phyloP scores from a whole-genome alignment of 2,797 vertebrate species.

The Anabacerthia variegaticeps region DNA sequence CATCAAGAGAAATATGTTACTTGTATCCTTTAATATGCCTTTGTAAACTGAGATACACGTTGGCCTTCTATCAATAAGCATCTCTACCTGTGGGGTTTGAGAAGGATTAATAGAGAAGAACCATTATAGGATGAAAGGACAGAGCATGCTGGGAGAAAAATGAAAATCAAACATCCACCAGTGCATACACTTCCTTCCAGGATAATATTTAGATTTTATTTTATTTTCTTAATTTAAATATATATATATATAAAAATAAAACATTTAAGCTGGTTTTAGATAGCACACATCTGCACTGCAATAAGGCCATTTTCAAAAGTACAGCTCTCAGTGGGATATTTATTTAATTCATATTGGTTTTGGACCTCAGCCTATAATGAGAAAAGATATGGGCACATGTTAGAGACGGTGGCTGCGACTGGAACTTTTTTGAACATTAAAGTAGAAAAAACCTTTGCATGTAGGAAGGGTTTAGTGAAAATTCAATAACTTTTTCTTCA shows the following conservation, averaged over 20 bases:
- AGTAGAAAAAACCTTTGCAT: constrained; percentile 70
- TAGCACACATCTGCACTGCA: constrained; percentile 73
- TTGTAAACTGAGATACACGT: constrained; percentile 69
- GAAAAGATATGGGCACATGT: constrained; percentile 63
- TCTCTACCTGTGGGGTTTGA: constrained; percentile 76
- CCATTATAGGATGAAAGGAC: constrained; percentile 77
- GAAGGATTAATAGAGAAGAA: constrained; percentile 76
- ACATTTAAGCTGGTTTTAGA: constrained; percentile 70
- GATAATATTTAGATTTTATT: constrained; percentile 73
- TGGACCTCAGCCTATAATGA: constrained; percentile 78
- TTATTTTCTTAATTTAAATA: constrained; percentile 62
- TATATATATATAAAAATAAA: constrained; percentile 56
- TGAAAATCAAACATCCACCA: constrained; percentile 78
- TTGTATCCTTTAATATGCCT: constrained; percentile 73
- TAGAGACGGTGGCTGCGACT: constrained; percentile 54
- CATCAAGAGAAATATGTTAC: constrained; percentile 76
- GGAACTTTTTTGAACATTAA: constrained; percentile 76
- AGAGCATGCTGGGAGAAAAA: constrained; percentile 77
- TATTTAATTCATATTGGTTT: constrained; percentile 80
- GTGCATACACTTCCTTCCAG: constrained; percentile 76
- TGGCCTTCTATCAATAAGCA: constrained; percentile 75
- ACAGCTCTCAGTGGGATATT: constrained; percentile 76
- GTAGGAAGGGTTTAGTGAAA: constrained; percentile 77
- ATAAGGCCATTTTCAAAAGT: constrained; percentile 75
- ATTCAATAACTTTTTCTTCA: constrained; percentile 76